phyloP scores from a whole-genome alignment of 2,797 vertebrate genomes.

The Smutsia temminckii region DNA sequence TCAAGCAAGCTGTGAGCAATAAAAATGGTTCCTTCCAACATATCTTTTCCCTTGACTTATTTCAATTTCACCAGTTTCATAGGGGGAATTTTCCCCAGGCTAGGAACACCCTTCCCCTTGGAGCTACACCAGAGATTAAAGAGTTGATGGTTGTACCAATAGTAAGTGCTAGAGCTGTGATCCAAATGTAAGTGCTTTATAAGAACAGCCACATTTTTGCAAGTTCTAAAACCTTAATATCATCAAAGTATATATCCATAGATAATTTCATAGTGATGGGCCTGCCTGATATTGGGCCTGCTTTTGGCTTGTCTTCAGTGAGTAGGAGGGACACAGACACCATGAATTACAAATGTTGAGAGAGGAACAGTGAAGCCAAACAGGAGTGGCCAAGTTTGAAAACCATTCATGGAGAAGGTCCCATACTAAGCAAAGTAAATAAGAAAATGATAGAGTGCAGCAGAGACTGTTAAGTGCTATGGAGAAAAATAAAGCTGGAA shows the following conservation, averaged over 20 bases:
- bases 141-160: neutral
- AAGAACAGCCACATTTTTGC: neutral
- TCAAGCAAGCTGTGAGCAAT: too few species aligned
- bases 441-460: neutral
- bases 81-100: too few species aligned
- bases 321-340: neutral
- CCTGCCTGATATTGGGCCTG: neutral
- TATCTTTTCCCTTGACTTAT: too few species aligned
- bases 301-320: neutral
- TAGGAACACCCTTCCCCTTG: too few species aligned
- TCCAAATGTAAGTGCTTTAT: neutral
- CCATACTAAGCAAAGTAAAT: neutral
- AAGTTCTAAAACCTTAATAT: neutral
- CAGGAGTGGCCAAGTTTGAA: neutral
- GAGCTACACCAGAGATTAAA: neutral
- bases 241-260: neutral
- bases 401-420: neutral
- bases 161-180: neutral
- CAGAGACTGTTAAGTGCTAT: neutral
- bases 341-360: neutral
- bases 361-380: neutral
- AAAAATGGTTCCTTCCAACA: too few species aligned
- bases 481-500: neutral
- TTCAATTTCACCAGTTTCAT: too few species aligned
- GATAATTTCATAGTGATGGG: neutral